Conservation (phyloP, 2,113 vertebrate genomes). For the Salvelinus alpinus region DNA sequence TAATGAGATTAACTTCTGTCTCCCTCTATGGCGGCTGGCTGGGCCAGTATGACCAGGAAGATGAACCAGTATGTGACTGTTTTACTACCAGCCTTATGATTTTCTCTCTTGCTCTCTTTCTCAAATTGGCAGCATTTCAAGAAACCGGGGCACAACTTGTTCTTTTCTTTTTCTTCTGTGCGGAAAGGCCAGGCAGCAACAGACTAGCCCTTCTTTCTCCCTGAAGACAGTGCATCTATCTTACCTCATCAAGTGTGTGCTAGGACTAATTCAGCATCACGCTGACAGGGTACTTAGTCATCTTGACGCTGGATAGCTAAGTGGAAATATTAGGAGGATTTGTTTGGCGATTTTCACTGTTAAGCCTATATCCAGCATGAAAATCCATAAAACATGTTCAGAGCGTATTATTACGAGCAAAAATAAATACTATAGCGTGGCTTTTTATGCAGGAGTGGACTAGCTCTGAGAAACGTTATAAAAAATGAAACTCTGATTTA, state of each 20-base stretch:
- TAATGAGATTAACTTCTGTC: conserved; percentile 49
- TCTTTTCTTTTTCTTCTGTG: conserved; percentile 39
- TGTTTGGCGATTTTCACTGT: conserved; percentile 36
- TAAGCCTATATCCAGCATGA: conserved; percentile 19
- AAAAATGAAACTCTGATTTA: too few relatives aligned
- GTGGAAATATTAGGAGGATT: conserved; percentile 45
- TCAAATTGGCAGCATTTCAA: conserved; percentile 55
- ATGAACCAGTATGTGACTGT: conserved; percentile 52
- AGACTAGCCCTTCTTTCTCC: conserved; percentile 49
- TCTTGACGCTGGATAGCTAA: conserved; percentile 42
- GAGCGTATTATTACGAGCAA: conserved; percentile 2
- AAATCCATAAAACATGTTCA: conserved; percentile 24
- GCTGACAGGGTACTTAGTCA: conserved; percentile 39
- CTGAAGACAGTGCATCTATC: conserved; percentile 26
- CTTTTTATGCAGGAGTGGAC: too few relatives aligned
- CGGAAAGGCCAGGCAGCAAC: conserved; percentile 15
- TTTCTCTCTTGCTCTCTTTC: conserved; percentile 23
- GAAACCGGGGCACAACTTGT: conserved; percentile 54
- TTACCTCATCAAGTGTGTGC: conserved; percentile 39
- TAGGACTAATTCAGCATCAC: conserved; percentile 14
- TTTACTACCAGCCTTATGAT: conserved; percentile 46
- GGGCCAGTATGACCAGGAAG: conserved; percentile 32
- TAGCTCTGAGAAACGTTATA: too few relatives aligned
- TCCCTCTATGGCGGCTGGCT: conserved; percentile 12
- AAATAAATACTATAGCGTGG: too few relatives aligned